A percentile compares a stretch with the other conserved stretches of the same genome.
phyloP scores from a whole-genome alignment of 2,888 invertebrate species.

The Spilosoma lubricipeda region DNA sequence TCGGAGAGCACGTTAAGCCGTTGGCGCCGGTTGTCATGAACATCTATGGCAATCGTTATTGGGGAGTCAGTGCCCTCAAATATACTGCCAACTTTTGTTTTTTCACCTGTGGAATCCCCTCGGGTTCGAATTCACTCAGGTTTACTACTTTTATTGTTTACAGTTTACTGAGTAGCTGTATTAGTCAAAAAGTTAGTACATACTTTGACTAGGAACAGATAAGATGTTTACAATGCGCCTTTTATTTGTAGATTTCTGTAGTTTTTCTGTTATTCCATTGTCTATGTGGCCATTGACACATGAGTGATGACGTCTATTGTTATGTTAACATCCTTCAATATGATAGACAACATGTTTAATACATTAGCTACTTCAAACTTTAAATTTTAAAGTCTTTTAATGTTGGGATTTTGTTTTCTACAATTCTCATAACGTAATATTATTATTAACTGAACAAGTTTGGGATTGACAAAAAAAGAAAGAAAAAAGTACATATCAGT shows the following conservation, averaged over 20 bases:
- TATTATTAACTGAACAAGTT: not conserved
- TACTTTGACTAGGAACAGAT: too few relatives aligned
- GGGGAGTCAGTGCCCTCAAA: too few relatives aligned
- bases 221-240: slow-evolving; percentile 2
- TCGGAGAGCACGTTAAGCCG: too few relatives aligned
- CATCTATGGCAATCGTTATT: too few relatives aligned
- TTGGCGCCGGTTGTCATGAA: too few relatives aligned
- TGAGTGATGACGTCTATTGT: slow-evolving; percentile 17
- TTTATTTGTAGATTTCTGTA: slow-evolving; percentile 13
- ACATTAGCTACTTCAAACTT: not conserved
- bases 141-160: not conserved
- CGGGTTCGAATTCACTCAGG: too few relatives aligned
- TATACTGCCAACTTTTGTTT: too few relatives aligned
- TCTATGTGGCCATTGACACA: slow-evolving; percentile 12
- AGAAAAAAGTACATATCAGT: too few relatives aligned
- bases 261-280: slow-evolving; percentile 17
- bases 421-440: not conserved
- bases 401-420: not conserved
- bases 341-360: slow-evolving; percentile 16
- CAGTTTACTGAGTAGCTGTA: not conserved
- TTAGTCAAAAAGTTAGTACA: not conserved
- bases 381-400: not conserved
- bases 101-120: too few relatives aligned
- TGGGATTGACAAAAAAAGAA: too few relatives aligned
- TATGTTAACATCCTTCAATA: slow-evolving; percentile 14